Percentiles rank a stretch among this genome's conserved stretches.
phyloP scores from a whole-genome alignment of 2,797 vertebrate genomes.

The Scleropages formosus region DNA sequence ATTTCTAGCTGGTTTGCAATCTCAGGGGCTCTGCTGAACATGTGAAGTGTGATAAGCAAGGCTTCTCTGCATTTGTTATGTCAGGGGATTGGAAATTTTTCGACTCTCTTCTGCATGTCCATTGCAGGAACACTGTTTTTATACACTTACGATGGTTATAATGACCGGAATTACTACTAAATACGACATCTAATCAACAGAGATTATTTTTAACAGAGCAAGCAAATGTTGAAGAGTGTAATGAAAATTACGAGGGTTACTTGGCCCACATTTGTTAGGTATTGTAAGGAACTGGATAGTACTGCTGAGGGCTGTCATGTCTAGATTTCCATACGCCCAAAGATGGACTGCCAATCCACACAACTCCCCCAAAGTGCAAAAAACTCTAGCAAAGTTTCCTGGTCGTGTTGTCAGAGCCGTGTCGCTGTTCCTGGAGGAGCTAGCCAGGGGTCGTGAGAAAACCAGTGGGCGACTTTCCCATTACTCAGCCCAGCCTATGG shows the following conservation, averaged over 20 bases:
- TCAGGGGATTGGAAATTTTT: conserved; percentile 34
- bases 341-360: not conserved
- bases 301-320: conserved; percentile 13
- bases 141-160: not conserved
- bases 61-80: not conserved
- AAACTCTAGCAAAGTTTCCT: conserved; percentile 36
- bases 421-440: conserved; percentile 57
- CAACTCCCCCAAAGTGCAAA: conserved; percentile 22
- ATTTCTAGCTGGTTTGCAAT: conserved; percentile 51
- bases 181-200: no score
- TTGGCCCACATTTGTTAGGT: conserved; percentile 6
- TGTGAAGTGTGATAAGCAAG: not conserved
- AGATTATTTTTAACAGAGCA: not conserved
- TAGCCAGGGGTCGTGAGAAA: conserved; percentile 87
- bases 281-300: conserved; percentile 48
- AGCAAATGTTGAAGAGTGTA: no score
- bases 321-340: not conserved
- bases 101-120: conserved; percentile 29
- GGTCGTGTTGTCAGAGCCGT: conserved; percentile 37
- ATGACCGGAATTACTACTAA: no score
- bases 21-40: not conserved
- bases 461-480: conserved; percentile 80
- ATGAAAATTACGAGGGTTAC: not conserved
- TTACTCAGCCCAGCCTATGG: conserved; percentile 52
- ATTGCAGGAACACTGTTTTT: conserved; percentile 25